Conservation (phyloP, 2,113 vertebrate species). For the Nothocercus nigrocapillus region DNA sequence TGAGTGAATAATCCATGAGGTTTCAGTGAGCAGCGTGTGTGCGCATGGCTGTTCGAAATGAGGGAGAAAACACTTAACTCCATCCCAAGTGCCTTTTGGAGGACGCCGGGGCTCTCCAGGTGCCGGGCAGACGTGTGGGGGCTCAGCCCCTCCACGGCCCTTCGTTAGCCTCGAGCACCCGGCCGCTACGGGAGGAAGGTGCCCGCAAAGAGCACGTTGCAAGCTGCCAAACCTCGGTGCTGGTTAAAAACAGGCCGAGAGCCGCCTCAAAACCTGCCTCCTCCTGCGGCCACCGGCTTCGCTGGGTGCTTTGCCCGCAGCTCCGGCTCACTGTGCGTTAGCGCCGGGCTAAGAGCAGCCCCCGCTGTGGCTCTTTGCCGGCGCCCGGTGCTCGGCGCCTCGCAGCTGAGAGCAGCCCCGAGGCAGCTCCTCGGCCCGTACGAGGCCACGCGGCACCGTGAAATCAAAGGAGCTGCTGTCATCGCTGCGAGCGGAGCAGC, state of each 20-base stretch:
- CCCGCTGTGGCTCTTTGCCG: neutral
- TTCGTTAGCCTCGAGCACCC: neutral
- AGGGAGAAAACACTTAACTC: neutral
- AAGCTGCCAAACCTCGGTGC: neutral
- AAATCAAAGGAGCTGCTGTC: neutral
- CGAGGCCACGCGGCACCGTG: neutral
- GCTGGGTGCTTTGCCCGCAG: no score
- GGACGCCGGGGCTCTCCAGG: no score
- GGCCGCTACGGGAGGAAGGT: rapidly evolving
- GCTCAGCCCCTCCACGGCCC: neutral
- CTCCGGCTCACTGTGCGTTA: no score
- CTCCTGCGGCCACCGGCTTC: no score
- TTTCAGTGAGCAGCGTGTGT: neutral
- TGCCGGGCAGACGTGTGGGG: no score
- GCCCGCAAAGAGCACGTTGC: neutral
- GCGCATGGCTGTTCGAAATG: neutral
- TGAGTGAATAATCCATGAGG: constrained; percentile 69
- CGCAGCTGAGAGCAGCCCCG: neutral
- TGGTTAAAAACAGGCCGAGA: rapidly evolving
- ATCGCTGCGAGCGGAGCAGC: rapidly evolving
- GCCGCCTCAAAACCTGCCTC: rapidly evolving
- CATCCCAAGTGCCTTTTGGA: neutral
- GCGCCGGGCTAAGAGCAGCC: no score
- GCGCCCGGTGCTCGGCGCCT: no score
- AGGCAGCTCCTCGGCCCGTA: neutral